A percentile compares a stretch with the other conserved stretches of the same genome.
Evolutionary conservation across 2,888 invertebrate species (phyloP).

Genomic region (Platycheirus rosarum): DNA sequence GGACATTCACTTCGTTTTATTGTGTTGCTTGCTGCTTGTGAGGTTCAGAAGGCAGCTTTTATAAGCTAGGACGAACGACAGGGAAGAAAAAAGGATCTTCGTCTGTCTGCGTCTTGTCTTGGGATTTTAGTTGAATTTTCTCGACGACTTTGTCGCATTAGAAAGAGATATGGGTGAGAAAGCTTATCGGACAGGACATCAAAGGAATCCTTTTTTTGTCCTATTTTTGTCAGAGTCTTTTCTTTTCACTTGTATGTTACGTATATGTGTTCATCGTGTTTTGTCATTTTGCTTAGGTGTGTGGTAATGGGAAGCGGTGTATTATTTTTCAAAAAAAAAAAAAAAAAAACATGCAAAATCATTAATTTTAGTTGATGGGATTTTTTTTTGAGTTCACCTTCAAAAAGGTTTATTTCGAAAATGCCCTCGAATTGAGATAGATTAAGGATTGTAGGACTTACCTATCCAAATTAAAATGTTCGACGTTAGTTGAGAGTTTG

Average conservation of each 20-base stretch:
- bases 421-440: slow-evolving; percentile 15
- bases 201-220: slow-evolving; percentile 66
- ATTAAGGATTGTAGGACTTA: not conserved
- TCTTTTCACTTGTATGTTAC: not conserved
- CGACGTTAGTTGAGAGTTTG: slow-evolving; percentile 31
- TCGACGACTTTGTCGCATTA: slow-evolving; percentile 69
- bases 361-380: slow-evolving; percentile 68
- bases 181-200: slow-evolving; percentile 73
- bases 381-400: slow-evolving; percentile 22
- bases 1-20: slow-evolving; percentile 66
- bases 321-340: slow-evolving; percentile 18
- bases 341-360: slow-evolving; percentile 60
- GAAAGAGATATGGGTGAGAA: slow-evolving; percentile 69
- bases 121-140: slow-evolving; percentile 48
- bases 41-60: not conserved
- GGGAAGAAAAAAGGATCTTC: slow-evolving; percentile 28
- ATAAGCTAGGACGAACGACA: slow-evolving; percentile 7
- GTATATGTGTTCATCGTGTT: slow-evolving; percentile 20
- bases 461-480: slow-evolving; percentile 58
- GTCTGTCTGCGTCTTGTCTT: slow-evolving; percentile 38
- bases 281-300: slow-evolving; percentile 51
- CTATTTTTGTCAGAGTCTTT: not conserved
- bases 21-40: slow-evolving; percentile 45
- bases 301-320: slow-evolving; percentile 50
- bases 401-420: slow-evolving; percentile 4